phyloP scores from a whole-genome alignment of 2,888 invertebrate genomes.

The Agrochola litura region DNA sequence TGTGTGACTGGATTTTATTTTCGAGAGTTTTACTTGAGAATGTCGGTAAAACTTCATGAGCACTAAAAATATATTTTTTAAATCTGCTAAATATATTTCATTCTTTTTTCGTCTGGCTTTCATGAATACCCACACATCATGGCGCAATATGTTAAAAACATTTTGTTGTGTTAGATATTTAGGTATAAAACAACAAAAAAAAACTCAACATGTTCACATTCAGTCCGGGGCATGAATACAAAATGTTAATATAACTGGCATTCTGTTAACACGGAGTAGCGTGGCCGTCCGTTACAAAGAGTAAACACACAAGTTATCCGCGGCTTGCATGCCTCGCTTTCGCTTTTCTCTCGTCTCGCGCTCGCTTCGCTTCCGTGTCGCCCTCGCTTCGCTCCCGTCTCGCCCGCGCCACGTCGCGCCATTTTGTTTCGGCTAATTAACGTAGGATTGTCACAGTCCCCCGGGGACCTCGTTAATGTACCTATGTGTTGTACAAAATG shows the following conservation, averaged over 20 bases:
- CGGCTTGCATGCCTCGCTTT: constrained; percentile 53
- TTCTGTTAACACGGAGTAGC: constrained; percentile 59
- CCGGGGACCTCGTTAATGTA: constrained; percentile 67
- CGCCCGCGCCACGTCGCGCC: constrained; percentile 64
- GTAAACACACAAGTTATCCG: constrained; percentile 70
- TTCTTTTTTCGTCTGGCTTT: constrained; percentile 8
- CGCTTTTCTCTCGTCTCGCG: constrained; percentile 7
- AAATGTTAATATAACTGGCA: constrained; percentile 69
- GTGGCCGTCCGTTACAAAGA: constrained; percentile 58
- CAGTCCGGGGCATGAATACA: constrained; percentile 59
- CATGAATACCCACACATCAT: constrained; percentile 20
- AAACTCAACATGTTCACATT: constrained; percentile 55
- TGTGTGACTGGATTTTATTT: constrained; percentile 14
- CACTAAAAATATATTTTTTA: neutral
- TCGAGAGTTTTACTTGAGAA: constrained; percentile 11
- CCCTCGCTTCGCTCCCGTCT: constrained; percentile 34
- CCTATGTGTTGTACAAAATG: constrained; percentile 56
- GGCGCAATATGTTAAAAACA: constrained; percentile 33
- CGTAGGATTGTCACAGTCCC: constrained; percentile 70
- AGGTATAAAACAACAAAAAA: constrained; percentile 28
- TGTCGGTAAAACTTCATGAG: neutral
- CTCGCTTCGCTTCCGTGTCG: constrained; percentile 14
- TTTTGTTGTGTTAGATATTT: constrained; percentile 28
- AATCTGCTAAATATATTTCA: neutral
- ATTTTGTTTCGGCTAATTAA: constrained; percentile 77